Conservation (phyloP, 2,888 invertebrate genomes). For the Drosophila barbarae region DNA sequence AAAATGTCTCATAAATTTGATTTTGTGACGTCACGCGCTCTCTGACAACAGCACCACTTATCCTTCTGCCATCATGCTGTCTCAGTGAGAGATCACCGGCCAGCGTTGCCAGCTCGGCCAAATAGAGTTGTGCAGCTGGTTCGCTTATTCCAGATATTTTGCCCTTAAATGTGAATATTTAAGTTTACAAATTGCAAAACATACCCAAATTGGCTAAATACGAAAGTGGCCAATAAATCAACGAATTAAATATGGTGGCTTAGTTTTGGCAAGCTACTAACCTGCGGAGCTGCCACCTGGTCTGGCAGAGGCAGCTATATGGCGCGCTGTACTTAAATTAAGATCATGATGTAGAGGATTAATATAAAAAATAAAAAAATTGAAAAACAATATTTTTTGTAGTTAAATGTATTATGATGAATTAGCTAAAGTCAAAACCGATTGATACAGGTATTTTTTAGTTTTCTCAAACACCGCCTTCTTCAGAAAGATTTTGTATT, state of each 20-base stretch:
- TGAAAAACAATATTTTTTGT: neutral
- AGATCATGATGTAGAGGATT: no score
- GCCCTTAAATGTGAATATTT: slow-evolving; percentile 10
- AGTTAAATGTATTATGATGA: neutral
- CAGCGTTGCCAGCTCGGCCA: slow-evolving; percentile 47
- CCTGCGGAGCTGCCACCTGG: slow-evolving; percentile 30
- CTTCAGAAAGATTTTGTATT: neutral
- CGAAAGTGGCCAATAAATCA: neutral
- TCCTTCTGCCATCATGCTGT: neutral
- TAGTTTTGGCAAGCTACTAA: neutral
- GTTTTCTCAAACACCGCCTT: neutral
- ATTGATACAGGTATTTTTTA: neutral
- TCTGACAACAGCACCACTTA: neutral
- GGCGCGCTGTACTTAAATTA: slow-evolving; percentile 69
- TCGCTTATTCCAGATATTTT: slow-evolving; percentile 34
- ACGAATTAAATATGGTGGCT: neutral
- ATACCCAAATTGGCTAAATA: slow-evolving; percentile 26
- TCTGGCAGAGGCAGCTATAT: slow-evolving; percentile 38
- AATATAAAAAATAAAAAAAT: neutral
- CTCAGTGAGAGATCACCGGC: slow-evolving; percentile 35
- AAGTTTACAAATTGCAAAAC: slow-evolving; percentile 5
- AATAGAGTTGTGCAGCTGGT: slow-evolving; percentile 53
- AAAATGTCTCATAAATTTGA: no score
- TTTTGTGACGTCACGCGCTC: slow-evolving; percentile 29
- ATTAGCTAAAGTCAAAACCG: neutral